Evolutionary conservation across 2,113 vertebrate genomes (phyloP).

Genomic region (Thalassoma bifasciatum): DNA sequence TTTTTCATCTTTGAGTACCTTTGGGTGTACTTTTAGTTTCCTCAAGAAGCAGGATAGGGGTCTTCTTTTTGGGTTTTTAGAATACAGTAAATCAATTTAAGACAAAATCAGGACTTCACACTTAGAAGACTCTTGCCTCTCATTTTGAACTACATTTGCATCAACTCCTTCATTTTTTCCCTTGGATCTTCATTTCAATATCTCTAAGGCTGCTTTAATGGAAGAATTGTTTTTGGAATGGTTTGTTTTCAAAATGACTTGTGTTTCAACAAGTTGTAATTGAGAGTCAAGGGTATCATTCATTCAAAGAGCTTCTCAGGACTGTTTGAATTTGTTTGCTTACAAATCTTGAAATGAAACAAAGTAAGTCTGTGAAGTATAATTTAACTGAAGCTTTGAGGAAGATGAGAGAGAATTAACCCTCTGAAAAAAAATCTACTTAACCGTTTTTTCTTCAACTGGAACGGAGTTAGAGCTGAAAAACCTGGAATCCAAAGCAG

Average conservation of each 20-base stretch:
- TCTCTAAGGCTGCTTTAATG: no score
- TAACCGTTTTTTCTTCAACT: not conserved
- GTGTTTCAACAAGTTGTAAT: not conserved
- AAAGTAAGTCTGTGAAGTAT: conserved; percentile 3
- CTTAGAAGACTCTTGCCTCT: no score
- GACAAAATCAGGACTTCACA: not conserved
- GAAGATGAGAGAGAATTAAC: not conserved
- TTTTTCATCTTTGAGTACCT: no score
- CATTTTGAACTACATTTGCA: not conserved
- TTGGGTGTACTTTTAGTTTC: no score
- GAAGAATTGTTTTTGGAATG: no score
- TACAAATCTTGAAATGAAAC: not conserved
- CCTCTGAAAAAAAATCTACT: conserved; percentile 13
- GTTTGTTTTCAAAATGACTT: not conserved
- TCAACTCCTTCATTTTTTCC: no score
- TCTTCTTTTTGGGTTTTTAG: no score
- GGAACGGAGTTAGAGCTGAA: conserved; percentile 8
- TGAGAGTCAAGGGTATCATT: not conserved
- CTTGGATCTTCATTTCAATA: no score
- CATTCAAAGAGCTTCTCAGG: conserved; percentile 3
- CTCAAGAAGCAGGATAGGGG: no score
- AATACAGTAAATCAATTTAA: no score
- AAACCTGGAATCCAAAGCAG: not conserved
- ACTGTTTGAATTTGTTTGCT: not conserved
- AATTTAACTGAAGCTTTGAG: not conserved